Evolutionary conservation across 2,113 vertebrate species (phyloP), one percentile per base, ranked within the genome.

Genomic region (Embiotoca jacksoni): DNA sequence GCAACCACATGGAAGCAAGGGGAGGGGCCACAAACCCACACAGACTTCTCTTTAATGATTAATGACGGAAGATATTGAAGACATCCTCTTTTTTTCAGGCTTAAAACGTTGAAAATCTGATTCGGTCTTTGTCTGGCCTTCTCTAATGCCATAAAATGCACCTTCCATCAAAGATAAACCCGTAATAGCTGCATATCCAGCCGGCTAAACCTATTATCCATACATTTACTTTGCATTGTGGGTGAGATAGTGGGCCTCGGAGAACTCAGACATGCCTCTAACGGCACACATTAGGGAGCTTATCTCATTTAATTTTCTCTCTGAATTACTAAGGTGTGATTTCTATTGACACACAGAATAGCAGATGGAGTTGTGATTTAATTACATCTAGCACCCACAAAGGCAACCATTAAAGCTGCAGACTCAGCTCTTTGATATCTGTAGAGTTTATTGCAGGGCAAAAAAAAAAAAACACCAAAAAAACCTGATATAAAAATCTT

Each of bases 161-260:
- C 64, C 85, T 81, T 85, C 80, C 78, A 85, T 89, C 86, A 81
- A 56, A 83, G 86, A 88, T 84, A 84, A 88, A 89, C 77, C 80
- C 74, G 81, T 80, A 83, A 86, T 35, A 64, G 87, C 78, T 67
- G 72, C 72, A 70, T 65, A 77, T 88, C 60, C 50, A n/a, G 64
- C 41, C 41, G 36, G 82, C 86, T 90, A 90, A 92, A 81, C 62
- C 54, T 62, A 90, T 90, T 92, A 90, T 52, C 78, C 39, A 61
- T 84, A 80, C 89, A 80, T 84, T 89, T 86, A 50, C 67, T 82
- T 82, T 84, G 76, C 70, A 84, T 86, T 72, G 82, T 66, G 85
- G 62, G 72, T 55, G 55, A 86, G 77, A 80, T 57, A 57, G 78
- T 33, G 50, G 15, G 65, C 81, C 64, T 44, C 1, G 1, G 68